Conservation (phyloP, 2,888 invertebrate species). For the Drosophila kanekoi region DNA sequence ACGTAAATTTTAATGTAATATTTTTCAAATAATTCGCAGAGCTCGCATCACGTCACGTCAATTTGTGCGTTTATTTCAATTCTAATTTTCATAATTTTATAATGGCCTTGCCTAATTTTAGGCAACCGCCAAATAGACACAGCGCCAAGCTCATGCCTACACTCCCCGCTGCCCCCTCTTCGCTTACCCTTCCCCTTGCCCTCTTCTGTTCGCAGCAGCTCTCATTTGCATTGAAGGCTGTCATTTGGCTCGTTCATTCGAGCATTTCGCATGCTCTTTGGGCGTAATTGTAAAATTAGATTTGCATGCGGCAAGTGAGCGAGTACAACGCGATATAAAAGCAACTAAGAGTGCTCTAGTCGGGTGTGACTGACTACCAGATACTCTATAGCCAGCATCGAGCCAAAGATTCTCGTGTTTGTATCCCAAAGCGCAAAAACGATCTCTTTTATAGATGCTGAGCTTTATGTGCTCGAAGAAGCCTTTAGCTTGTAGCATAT, state of each 20-base stretch:
- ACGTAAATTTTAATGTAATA: conserved; percentile 23
- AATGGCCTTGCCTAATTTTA: conserved; percentile 65
- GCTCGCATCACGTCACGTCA: conserved; percentile 33
- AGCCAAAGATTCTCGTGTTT: too few relatives aligned
- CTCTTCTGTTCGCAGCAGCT: conserved; percentile 8
- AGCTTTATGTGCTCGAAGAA: too few relatives aligned
- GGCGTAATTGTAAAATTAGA: conserved; percentile 55
- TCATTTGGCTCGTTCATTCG: conserved; percentile 8
- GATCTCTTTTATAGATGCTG: too few relatives aligned
- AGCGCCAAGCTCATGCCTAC: neutral
- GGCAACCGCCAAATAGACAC: conserved; percentile 28
- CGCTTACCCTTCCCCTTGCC: neutral
- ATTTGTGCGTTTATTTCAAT: conserved; percentile 49
- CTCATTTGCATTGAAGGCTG: conserved; percentile 43
- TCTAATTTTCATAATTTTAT: conserved; percentile 67
- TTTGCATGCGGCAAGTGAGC: conserved; percentile 44
- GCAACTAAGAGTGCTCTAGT: neutral
- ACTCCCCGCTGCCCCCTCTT: neutral
- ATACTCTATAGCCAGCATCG: too few relatives aligned
- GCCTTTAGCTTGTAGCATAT: too few relatives aligned
- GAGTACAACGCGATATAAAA: conserved; percentile 22
- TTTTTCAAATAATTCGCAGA: conserved; percentile 31
- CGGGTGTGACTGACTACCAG: too few relatives aligned
- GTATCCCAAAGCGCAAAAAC: too few relatives aligned
- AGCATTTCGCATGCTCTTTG: conserved; percentile 19